Evolutionary conservation across 2,113 vertebrate genomes (phyloP), one percentile per base, ranked within the genome.

Genomic region (Phaethon lepturus): DNA sequence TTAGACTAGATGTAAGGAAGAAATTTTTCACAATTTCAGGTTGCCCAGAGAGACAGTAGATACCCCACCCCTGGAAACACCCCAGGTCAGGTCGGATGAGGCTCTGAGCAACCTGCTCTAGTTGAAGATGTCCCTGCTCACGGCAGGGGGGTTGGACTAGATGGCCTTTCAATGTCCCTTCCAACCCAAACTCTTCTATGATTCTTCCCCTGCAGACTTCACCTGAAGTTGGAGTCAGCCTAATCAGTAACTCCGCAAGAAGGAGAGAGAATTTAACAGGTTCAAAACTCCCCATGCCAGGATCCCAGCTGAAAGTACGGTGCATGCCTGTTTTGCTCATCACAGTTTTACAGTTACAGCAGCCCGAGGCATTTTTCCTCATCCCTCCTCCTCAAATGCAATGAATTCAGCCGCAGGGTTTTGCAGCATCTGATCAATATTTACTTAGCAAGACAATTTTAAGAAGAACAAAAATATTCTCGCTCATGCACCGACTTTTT

Each of bases 371-470:
- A 68, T n/a, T 86, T 77, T 81, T 56, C 44, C 38, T 62, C 55
- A 44, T 76, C 60, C 62, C 35, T 74, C 49, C 28, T 92, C 42
- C 69, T 87, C 76, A 77, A 71, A 87, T 22, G 13, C 60, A 78
- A 49, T 58, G 9, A 92, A 91, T 82, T 91, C 75, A 78, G 58
- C 76, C 16, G 3, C 20, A 24, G 79, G 66, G 52, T 56, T 81
- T 81, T 79, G 33, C 62, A 75, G 53, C 35, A 64, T 64, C 49
- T 87, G 79, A 97, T 96, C 96, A 95, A 97, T 94, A 94, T 97
- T 95, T 95, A 86, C 83, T 95, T 86, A 92, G 79, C 47, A 81
- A 86, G 90, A 89, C 47, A 95, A 92, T 90, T 95, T 86, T 84
- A 92, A 81, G 52, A 95, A 72, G 95, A 91, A 91, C 35, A 87